Evolutionary conservation across 2,888 invertebrate genomes (phyloP).

Genomic region (Epinotia brunnichana): DNA sequence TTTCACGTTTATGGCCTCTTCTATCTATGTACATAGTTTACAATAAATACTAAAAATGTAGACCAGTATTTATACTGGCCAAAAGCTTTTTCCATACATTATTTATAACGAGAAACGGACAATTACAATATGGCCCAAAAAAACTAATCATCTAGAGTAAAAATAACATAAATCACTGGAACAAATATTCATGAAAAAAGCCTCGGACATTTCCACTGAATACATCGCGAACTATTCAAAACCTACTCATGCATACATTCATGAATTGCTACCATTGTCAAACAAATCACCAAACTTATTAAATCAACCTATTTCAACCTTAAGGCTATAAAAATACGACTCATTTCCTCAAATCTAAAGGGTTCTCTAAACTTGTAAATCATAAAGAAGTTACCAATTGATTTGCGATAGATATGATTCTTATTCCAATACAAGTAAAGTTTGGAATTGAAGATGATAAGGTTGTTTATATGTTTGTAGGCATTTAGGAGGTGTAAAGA

Average conservation of each 20-base stretch:
- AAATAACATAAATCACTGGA: constrained; percentile 49
- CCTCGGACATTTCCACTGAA: constrained; percentile 46
- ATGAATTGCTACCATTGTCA: constrained; percentile 53
- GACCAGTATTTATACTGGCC: background rate
- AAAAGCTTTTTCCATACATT: constrained; percentile 15
- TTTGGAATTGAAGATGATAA: background rate
- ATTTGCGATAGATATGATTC: constrained; percentile 45
- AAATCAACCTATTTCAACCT: background rate
- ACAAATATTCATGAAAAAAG: constrained; percentile 49
- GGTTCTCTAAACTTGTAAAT: constrained; percentile 39
- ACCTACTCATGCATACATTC: constrained; percentile 53
- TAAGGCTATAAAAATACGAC: background rate
- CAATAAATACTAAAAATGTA: no score
- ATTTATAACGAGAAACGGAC: constrained; percentile 31
- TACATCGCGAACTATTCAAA: constrained; percentile 49
- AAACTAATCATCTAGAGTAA: constrained; percentile 44
- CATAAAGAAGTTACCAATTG: constrained; percentile 49
- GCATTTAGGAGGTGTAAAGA: constrained; percentile 46
- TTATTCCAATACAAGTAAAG: constrained; percentile 44
- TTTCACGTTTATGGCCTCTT: no score
- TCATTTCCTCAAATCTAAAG: background rate
- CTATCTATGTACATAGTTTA: no score
- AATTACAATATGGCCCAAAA: constrained; percentile 36
- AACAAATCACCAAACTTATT: constrained; percentile 39
- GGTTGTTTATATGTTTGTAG: constrained; percentile 14